Percentiles rank a stretch among this genome's conserved stretches.
Conservation (phyloP, 2,797 vertebrate genomes). For the Linurgus olivaceus region DNA sequence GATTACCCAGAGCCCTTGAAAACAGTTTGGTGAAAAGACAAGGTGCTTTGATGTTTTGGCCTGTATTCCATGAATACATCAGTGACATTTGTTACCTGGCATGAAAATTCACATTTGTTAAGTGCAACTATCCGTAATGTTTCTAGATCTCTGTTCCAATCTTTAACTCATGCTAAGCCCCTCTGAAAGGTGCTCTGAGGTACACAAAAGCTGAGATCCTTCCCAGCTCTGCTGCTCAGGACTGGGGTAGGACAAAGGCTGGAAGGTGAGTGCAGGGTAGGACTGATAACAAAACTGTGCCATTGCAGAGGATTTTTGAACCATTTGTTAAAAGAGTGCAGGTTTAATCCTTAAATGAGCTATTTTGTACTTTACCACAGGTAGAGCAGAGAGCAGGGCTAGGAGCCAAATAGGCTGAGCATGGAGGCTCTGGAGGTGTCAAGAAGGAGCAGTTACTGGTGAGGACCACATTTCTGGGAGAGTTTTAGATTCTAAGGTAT, state of each 20-base stretch:
- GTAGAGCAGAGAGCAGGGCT: neutral
- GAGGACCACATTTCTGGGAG: neutral
- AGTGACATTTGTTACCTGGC: neutral
- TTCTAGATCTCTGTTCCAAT: neutral
- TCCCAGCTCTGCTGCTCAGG: neutral
- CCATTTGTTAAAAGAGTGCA: neutral
- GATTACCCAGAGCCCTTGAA: neutral
- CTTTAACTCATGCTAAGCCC: fast-evolving
- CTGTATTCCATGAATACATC: fast-evolving
- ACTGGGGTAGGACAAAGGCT: neutral
- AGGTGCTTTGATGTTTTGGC: neutral
- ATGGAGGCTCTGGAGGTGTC: neutral
- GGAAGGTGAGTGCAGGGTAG: neutral
- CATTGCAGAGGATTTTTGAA: fast-evolving
- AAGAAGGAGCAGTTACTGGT: neutral
- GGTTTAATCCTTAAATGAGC: neutral
- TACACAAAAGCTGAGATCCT: fast-evolving
- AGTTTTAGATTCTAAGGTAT: neutral
- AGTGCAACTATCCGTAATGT: neutral
- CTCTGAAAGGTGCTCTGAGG: neutral
- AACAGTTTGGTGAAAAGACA: neutral
- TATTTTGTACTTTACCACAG: neutral
- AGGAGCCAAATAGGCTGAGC: neutral
- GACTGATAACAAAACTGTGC: neutral
- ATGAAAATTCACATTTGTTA: neutral